Conservation (phyloP, 2,888 invertebrate species). For the Lasioglossum pauxillum region DNA sequence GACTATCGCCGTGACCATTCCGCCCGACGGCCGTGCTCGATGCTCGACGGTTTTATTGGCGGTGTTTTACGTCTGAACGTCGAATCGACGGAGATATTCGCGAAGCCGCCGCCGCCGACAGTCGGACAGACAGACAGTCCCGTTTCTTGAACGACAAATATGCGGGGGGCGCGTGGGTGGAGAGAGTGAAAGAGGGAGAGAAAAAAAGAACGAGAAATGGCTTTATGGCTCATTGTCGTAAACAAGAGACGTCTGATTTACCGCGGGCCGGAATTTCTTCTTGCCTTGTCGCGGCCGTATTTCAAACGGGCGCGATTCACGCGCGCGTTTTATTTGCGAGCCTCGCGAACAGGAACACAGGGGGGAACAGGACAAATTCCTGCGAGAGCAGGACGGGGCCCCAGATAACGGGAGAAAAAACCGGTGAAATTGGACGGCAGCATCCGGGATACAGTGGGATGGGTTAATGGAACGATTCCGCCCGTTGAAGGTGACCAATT, state of each 20-base stretch:
- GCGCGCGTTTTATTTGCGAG: constrained; percentile 34
- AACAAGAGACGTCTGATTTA: constrained; percentile 65
- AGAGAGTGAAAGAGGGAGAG: background rate
- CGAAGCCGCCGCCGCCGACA: constrained; percentile 30
- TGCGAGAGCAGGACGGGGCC: background rate
- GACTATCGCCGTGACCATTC: background rate
- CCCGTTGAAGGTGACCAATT: background rate
- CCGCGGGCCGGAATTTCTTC: constrained; percentile 34
- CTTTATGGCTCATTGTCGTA: constrained; percentile 63
- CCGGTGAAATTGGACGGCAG: constrained; percentile 2
- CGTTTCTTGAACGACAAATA: constrained; percentile 49
- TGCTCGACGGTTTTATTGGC: constrained; percentile 15
- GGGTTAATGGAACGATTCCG: constrained; percentile 3
- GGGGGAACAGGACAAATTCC: constrained; percentile 9
- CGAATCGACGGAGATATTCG: constrained; percentile 10
- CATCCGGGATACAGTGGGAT: background rate
- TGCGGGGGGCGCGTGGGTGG: constrained; percentile 9
- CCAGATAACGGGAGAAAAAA: background rate
- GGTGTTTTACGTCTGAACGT: constrained; percentile 6
- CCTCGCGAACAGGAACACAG: background rate
- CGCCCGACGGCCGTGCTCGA: background rate
- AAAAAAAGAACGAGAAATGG: constrained; percentile 22
- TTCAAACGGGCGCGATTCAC: constrained; percentile 45
- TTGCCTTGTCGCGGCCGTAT: constrained; percentile 24
- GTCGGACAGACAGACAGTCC: constrained; percentile 25